Evolutionary conservation across 2,113 vertebrate species (phyloP).

Genomic region (Lipophrys pholis): DNA sequence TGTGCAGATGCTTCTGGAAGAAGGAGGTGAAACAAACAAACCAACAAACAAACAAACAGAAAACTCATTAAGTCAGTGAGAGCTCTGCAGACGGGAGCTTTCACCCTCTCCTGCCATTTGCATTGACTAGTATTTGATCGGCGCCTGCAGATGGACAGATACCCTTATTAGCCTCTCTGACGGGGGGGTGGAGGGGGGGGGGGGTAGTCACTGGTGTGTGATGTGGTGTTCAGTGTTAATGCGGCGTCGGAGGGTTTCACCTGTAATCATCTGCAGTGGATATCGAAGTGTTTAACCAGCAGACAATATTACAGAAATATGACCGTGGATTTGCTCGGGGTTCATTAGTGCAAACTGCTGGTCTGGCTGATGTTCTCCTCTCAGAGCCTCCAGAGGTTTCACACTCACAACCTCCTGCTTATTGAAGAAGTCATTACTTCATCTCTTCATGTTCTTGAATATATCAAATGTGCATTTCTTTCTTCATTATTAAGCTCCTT

Average conservation of each 20-base stretch:
- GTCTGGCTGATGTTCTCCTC: no score
- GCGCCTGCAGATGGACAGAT: slow-evolving; percentile 44
- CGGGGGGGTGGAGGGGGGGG: neutral
- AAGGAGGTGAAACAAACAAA: neutral
- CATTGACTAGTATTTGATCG: slow-evolving; percentile 60
- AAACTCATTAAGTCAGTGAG: slow-evolving; percentile 44
- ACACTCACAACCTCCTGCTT: no score
- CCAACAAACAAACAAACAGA: slow-evolving; percentile 24
- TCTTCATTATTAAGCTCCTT: no score
- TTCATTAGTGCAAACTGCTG: slow-evolving; percentile 5
- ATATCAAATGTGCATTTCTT: no score
- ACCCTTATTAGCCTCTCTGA: slow-evolving; percentile 35
- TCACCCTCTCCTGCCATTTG: slow-evolving; percentile 50
- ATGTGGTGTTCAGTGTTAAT: slow-evolving; percentile 6
- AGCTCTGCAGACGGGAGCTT: slow-evolving; percentile 3
- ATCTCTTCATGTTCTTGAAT: no score
- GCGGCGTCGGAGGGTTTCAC: slow-evolving; percentile 11
- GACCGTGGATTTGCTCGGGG: no score
- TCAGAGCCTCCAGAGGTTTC: no score
- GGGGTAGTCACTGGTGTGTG: slow-evolving; percentile 11
- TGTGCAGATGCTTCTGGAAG: slow-evolving; percentile 1
- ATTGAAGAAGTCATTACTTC: no score
- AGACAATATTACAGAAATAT: slow-evolving; percentile 2
- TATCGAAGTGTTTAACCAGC: slow-evolving; percentile 11
- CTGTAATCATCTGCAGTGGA: neutral